Conservation (phyloP, 2,797 vertebrate species). For the Cephalopachus bancanus region DNA sequence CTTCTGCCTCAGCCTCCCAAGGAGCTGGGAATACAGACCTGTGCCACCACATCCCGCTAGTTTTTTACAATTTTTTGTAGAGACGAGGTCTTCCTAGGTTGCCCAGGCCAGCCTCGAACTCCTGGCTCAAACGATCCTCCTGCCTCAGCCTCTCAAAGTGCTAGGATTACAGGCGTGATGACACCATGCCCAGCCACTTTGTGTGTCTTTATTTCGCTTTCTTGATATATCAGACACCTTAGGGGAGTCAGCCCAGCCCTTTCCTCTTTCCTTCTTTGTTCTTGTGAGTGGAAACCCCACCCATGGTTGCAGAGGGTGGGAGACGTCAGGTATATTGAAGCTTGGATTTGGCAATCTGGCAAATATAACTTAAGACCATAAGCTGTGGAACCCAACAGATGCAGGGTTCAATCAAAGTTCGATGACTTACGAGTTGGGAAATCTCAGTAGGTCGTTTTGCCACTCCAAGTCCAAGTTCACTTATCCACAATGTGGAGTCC, state of each 20-base stretch:
- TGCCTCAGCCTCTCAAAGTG: too few species aligned
- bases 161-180: too few species aligned
- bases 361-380: not conserved
- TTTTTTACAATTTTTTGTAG: too few species aligned
- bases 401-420: not conserved
- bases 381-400: not conserved
- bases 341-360: not conserved
- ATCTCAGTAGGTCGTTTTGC: not conserved
- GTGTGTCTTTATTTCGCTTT: too few species aligned
- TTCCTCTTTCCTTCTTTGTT: not conserved
- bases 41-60: too few species aligned
- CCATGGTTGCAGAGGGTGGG: not conserved
- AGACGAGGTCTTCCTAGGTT: too few species aligned
- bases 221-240: rapidly evolving
- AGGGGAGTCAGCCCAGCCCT: not conserved
- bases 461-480: not conserved
- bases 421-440: not conserved
- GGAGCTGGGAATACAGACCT: too few species aligned
- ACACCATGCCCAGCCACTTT: too few species aligned
- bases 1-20: too few species aligned
- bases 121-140: too few species aligned
- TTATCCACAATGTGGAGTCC: not conserved
- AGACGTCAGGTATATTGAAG: rapidly evolving
- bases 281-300: not conserved
- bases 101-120: too few species aligned